These are phyloP conservation scores for Caenorhabditis zanzibari DNA, from an alignment of 2,888 invertebrate species.

Conservation along the genomic window DNA sequence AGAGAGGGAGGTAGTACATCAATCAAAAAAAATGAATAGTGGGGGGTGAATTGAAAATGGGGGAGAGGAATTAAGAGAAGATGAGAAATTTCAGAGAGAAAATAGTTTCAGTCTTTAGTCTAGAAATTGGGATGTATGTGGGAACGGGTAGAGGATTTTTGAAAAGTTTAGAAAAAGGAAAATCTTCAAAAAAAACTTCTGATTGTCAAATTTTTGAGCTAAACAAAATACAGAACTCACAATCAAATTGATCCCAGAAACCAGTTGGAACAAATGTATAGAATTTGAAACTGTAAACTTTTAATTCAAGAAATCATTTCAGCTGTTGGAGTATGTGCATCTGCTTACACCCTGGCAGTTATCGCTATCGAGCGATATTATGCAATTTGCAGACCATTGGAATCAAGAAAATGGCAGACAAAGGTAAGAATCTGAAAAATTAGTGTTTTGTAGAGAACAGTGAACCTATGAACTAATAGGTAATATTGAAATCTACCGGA, in stretches of 20 bases:
- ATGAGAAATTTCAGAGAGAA: background rate
- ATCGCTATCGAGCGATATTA: constrained; percentile 90
- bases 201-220: background rate
- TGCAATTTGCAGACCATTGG: constrained; percentile 89
- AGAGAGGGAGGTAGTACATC: constrained; percentile 19
- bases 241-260: too few relatives aligned
- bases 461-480: background rate
- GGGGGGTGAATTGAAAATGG: constrained; percentile 16
- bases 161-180: background rate
- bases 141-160: background rate
- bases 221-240: too few relatives aligned
- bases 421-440: constrained; percentile 83
- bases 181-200: too few relatives aligned
- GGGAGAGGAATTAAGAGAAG: constrained; percentile 6
- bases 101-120: constrained; percentile 16
- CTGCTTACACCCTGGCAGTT: constrained; percentile 89
- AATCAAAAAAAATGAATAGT: constrained; percentile 47
- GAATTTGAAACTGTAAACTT: too few relatives aligned
- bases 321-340: constrained; percentile 89
- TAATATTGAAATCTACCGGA: too few relatives aligned
- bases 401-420: constrained; percentile 89
- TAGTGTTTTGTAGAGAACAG: too few relatives aligned
- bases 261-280: too few relatives aligned
- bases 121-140: constrained; percentile 1
- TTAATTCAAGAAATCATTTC: constrained; percentile 77